phyloP scores from a whole-genome alignment of 2,113 vertebrate genomes.

The Corvus cornix region DNA sequence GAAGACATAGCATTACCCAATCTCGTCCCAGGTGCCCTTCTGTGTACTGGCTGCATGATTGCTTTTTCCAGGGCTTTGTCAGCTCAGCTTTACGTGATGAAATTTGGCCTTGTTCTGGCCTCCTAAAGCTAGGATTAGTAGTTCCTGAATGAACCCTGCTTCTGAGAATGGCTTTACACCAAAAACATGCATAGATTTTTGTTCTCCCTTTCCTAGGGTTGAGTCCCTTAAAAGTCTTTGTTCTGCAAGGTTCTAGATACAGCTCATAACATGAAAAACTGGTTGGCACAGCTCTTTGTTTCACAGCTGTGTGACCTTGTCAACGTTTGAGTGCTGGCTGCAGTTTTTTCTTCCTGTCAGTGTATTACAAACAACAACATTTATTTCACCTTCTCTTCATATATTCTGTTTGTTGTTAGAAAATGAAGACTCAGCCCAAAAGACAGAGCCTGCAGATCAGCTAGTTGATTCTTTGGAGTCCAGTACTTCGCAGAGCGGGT shows the following conservation, averaged over 20 bases:
- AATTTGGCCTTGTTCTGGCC: background rate
- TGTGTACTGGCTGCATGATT: background rate
- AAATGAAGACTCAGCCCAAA: conserved; percentile 63
- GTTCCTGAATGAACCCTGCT: background rate
- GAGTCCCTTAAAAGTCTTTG: background rate
- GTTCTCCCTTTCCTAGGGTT: background rate
- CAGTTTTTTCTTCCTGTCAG: background rate
- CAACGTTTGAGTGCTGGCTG: background rate
- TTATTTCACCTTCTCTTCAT: background rate
- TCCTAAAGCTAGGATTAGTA: background rate
- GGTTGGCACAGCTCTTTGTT: background rate
- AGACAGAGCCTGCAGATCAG: conserved; percentile 6
- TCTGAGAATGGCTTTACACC: background rate
- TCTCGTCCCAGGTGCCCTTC: too few species aligned
- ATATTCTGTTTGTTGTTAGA: conserved; percentile 56
- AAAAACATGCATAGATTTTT: background rate
- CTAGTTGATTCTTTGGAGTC: background rate
- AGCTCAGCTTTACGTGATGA: background rate
- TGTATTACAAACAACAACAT: background rate
- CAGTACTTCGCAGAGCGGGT: conserved; percentile 55
- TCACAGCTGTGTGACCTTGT: background rate
- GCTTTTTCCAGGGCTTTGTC: background rate
- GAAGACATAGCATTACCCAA: too few species aligned
- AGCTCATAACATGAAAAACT: background rate
- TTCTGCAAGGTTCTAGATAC: background rate